These are phyloP conservation scores for Macaca mulatta DNA, from an alignment of 2,113 vertebrate genomes.

Conservation along the genomic window DNA sequence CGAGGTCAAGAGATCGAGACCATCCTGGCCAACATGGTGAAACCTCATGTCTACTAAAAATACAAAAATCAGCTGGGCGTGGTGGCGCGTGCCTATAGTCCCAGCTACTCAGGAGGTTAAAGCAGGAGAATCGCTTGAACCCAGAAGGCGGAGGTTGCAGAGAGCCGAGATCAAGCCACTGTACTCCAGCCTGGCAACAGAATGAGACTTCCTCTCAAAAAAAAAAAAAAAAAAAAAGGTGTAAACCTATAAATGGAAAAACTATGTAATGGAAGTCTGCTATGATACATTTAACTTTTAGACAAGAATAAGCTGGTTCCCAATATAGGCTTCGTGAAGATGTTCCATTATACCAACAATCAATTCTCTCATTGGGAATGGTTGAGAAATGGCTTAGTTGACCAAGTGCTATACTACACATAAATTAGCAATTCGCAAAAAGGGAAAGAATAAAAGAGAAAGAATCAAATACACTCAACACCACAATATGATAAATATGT, in stretches of 20 bases:
- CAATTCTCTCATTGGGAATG: neutral
- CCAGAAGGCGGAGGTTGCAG: no score
- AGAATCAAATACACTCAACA: neutral
- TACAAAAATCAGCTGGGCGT: no score
- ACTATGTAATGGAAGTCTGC: neutral
- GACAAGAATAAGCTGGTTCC: neutral
- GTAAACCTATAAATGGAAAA: neutral
- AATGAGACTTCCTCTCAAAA: no score
- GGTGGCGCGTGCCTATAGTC: no score
- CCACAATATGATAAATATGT: neutral
- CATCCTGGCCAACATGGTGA: no score
- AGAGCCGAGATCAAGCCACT: no score
- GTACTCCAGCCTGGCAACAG: no score
- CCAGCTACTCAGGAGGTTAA: no score
- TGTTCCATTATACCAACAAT: neutral
- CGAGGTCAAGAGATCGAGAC: no score
- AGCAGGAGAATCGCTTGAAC: no score
- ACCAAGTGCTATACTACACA: neutral
- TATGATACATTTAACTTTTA: neutral
- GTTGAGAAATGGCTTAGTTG: neutral
- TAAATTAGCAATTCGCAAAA: constrained; percentile 19
- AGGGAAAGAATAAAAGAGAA: neutral
- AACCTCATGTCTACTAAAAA: no score
- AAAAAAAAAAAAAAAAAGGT: no score
- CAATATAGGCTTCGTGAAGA: neutral